Percentiles rank a stretch among this genome's conserved stretches.
Evolutionary conservation across 1,140 invertebrate species (phyloP).

Genomic region (Zaprionus camerounensis): DNA sequence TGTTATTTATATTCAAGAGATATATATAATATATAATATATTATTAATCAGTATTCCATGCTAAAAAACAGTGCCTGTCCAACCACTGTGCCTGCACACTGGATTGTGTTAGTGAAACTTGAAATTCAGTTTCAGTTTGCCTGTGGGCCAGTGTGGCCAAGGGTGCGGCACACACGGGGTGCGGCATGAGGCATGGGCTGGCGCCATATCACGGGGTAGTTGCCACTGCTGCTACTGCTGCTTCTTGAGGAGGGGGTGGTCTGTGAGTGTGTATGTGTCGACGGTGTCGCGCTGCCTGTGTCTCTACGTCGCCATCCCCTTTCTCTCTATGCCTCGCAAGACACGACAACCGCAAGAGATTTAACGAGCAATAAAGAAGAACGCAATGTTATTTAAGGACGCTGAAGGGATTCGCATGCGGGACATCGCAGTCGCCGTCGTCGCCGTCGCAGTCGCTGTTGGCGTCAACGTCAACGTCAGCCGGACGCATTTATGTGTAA

Average conservation of each 20-base stretch:
- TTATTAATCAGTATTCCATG: too few species aligned
- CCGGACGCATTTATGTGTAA: slow-evolving; percentile 77
- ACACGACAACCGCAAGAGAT: slow-evolving; percentile 81
- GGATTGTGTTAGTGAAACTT: slow-evolving; percentile 31
- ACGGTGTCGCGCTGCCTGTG: neutral
- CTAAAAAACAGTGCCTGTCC: too few species aligned
- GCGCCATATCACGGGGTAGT: neutral
- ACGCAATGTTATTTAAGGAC: slow-evolving; percentile 80
- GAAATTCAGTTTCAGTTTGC: slow-evolving; percentile 29
- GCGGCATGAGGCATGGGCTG: neutral
- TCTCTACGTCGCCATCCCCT: neutral
- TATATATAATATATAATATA: too few species aligned
- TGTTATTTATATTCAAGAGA: too few species aligned
- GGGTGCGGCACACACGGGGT: slow-evolving; percentile 17
- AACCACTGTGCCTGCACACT: slow-evolving; percentile 10
- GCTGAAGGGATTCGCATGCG: slow-evolving; percentile 66
- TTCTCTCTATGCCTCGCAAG: slow-evolving; percentile 23
- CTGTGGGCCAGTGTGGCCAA: slow-evolving; percentile 15
- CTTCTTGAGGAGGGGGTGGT: neutral
- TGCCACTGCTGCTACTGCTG: neutral
- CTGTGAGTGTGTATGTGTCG: neutral
- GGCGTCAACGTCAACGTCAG: slow-evolving; percentile 11
- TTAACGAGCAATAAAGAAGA: slow-evolving; percentile 82
- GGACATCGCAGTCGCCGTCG: slow-evolving; percentile 22
- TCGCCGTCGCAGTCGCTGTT: slow-evolving; percentile 7